Conservation (phyloP, 1,140 invertebrate species). For the Procambarus clarkii region DNA sequence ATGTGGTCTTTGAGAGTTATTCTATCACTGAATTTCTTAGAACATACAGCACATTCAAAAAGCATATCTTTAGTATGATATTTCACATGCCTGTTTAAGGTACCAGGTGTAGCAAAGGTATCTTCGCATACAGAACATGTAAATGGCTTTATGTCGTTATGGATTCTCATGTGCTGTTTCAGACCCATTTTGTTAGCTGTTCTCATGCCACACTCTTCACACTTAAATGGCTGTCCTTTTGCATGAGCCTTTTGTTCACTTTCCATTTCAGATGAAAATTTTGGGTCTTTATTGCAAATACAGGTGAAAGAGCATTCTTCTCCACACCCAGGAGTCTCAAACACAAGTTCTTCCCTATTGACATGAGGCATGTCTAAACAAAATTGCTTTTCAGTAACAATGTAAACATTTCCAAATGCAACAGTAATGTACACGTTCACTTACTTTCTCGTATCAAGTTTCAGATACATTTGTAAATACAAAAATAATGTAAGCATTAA, state of each 20-base stretch:
- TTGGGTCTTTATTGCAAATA: background rate
- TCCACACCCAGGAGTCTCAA: background rate
- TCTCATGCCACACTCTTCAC: background rate
- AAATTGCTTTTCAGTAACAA: too few relatives aligned
- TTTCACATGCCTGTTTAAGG: background rate
- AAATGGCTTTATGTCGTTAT: background rate
- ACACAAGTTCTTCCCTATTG: background rate
- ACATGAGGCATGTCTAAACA: background rate
- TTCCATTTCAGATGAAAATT: background rate
- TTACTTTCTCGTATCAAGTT: too few relatives aligned
- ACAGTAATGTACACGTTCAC: too few relatives aligned
- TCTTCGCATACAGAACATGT: background rate
- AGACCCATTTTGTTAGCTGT: background rate
- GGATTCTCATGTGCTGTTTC: background rate
- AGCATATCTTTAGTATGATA: background rate
- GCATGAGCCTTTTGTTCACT: background rate
- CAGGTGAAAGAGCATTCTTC: background rate
- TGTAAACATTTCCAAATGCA: too few relatives aligned
- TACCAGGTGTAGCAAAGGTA: background rate
- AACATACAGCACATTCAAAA: background rate
- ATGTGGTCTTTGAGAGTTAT: background rate
- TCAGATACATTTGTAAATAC: too few relatives aligned
- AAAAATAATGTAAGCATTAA: too few relatives aligned
- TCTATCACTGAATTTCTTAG: background rate
- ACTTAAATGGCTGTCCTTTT: background rate